phyloP scores from a whole-genome alignment of 1,140 invertebrate species.

The Diprion similis region DNA sequence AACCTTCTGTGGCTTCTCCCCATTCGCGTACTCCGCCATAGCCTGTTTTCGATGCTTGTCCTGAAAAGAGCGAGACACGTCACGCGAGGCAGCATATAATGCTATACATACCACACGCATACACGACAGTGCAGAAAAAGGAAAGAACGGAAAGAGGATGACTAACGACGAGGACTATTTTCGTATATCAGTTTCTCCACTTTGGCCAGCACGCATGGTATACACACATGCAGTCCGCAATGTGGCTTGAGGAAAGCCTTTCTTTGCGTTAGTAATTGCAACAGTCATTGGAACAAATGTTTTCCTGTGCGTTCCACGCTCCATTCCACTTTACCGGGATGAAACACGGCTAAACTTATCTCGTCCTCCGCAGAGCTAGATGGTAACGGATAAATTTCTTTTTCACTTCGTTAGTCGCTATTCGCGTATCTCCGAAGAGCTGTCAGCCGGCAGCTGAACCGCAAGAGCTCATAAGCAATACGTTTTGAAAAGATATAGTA shows the following conservation, averaged over 20 bases:
- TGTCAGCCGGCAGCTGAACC: no score
- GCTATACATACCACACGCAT: neutral
- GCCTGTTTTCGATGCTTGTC: constrained; percentile 58
- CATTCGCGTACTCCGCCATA: constrained; percentile 56
- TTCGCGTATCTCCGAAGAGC: no score
- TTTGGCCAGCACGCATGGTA: neutral
- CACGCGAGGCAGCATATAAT: neutral
- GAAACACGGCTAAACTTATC: no score
- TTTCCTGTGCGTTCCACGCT: neutral
- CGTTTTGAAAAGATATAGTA: no score
- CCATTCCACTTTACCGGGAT: neutral
- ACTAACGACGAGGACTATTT: constrained; percentile 3
- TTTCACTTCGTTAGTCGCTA: no score
- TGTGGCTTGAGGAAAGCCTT: neutral
- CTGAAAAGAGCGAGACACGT: constrained; percentile 27
- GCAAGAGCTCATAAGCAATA: no score
- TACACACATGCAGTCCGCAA: neutral
- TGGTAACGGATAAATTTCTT: no score
- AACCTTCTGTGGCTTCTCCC: constrained; percentile 56
- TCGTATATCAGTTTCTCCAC: constrained; percentile 2
- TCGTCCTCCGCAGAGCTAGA: no score
- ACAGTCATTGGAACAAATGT: constrained; percentile 5
- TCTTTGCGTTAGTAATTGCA: constrained; percentile 1
- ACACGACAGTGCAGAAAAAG: neutral
- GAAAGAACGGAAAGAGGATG: neutral